Percentiles rank a stretch among this genome's conserved stretches.
These are phyloP conservation scores for Cichladusa arquata DNA, from an alignment of 2,113 vertebrate genomes.

Conservation along the genomic window DNA sequence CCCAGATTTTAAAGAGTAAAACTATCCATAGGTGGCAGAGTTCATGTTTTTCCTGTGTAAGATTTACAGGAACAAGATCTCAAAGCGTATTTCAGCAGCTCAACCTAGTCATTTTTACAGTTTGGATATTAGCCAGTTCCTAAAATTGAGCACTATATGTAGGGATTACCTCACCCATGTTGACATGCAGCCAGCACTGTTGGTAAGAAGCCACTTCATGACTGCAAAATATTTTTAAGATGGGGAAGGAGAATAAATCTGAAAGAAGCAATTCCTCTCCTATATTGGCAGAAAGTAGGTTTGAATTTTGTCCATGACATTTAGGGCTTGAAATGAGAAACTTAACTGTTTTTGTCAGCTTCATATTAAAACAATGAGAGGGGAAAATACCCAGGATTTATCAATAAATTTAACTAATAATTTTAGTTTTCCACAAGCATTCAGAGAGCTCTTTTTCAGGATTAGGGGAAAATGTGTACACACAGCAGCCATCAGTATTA, in stretches of 20 bases:
- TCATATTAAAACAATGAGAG: neutral
- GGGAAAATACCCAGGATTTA: neutral
- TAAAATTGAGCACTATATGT: neutral
- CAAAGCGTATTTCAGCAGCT: neutral
- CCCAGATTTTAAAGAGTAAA: neutral
- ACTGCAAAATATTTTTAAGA: neutral
- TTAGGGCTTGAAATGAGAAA: neutral
- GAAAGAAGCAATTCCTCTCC: neutral
- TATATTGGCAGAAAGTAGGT: neutral
- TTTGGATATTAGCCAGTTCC: neutral
- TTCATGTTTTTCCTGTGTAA: neutral
- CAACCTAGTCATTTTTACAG: neutral
- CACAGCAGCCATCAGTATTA: neutral
- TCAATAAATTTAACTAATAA: neutral
- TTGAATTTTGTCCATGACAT: neutral
- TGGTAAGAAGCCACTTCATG: neutral
- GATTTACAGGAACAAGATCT: neutral
- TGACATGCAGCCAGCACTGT: constrained; percentile 6
- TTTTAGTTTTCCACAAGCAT: neutral
- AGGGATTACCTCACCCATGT: constrained; percentile 27
- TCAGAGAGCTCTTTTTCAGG: neutral
- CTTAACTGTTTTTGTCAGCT: neutral
- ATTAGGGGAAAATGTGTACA: neutral
- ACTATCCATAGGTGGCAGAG: neutral
- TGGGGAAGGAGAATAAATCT: neutral